phyloP scores from a whole-genome alignment of 64 coral and sea anemone genomes.

The Pocillopora verrucosa region DNA sequence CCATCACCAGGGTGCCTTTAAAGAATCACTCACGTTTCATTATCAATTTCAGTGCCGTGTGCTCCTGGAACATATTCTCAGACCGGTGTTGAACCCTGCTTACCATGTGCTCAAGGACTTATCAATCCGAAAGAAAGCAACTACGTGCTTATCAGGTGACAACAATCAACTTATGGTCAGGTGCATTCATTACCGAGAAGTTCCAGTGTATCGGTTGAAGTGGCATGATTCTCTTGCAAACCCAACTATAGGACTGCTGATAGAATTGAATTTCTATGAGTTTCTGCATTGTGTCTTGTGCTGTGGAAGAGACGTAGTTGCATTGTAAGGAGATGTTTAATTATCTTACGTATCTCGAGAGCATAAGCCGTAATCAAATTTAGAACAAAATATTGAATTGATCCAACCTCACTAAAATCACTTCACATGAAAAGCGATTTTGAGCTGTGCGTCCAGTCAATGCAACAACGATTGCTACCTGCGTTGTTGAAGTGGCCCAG shows the following conservation, averaged over 20 bases:
- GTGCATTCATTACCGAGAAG: slow-evolving; percentile 38
- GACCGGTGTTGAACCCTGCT: slow-evolving; percentile 84
- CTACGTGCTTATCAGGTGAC: slow-evolving; percentile 60
- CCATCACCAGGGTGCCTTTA: neutral
- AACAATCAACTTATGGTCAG: slow-evolving; percentile 74
- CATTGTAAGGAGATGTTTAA: too few relatives aligned
- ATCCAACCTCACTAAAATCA: neutral
- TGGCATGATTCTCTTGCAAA: neutral
- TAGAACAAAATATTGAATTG: neutral
- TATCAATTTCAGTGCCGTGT: slow-evolving; percentile 83
- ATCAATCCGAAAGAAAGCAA: slow-evolving; percentile 65
- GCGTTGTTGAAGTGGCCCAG: slow-evolving; percentile 31
- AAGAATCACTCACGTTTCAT: neutral
- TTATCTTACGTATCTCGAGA: too few relatives aligned
- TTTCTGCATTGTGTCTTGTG: too few relatives aligned
- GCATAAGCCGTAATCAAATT: too few relatives aligned
- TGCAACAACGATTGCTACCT: slow-evolving; percentile 81
- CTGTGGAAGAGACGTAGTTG: too few relatives aligned
- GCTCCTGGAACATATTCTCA: slow-evolving; percentile 81
- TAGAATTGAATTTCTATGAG: too few relatives aligned
- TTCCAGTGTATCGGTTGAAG: slow-evolving; percentile 86
- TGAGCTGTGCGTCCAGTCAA: slow-evolving; percentile 63
- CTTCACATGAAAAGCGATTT: slow-evolving; percentile 52
- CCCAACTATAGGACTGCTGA: too few relatives aligned
- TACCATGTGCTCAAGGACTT: slow-evolving; percentile 67